phyloP scores from a whole-genome alignment of 2,113 vertebrate genomes.

The Ophthalmolycus amberensis region DNA sequence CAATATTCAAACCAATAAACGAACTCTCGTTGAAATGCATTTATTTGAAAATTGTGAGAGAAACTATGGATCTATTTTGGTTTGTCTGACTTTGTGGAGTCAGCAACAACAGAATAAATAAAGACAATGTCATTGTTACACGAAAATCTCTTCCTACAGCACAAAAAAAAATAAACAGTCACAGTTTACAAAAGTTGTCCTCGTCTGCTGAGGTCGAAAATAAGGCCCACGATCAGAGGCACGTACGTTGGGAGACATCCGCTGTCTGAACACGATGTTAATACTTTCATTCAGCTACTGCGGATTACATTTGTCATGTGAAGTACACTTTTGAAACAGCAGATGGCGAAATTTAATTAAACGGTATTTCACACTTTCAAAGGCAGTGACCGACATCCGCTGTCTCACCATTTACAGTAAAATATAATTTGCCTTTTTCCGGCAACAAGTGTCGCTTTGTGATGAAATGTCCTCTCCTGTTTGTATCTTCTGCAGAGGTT shows the following conservation, averaged over 20 bases:
- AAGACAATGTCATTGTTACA: conserved; percentile 60
- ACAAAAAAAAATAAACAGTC: conserved; percentile 51
- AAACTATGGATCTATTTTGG: conserved; percentile 57
- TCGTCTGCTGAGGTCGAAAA: conserved; percentile 22
- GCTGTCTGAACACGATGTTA: conserved; percentile 32
- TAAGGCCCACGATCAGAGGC: conserved; percentile 64
- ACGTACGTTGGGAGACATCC: conserved; percentile 65
- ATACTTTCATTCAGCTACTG: conserved; percentile 37
- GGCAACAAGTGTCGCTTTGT: background rate
- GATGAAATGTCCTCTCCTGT: conserved; percentile 13
- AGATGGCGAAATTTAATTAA: conserved; percentile 35
- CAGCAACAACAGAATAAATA: conserved; percentile 74
- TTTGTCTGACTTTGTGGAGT: conserved; percentile 45
- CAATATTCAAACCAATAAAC: conserved; percentile 20
- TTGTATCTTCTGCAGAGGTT: conserved; percentile 3
- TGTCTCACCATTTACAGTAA: conserved; percentile 33
- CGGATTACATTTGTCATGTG: conserved; percentile 53
- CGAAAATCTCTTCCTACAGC: conserved; percentile 53
- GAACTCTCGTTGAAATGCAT: conserved; percentile 53
- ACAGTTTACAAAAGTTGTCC: conserved; percentile 65
- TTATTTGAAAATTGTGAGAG: conserved; percentile 70
- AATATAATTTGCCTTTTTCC: background rate
- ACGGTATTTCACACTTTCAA: conserved; percentile 52
- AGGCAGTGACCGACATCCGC: conserved; percentile 30
- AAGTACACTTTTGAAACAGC: conserved; percentile 54